These are phyloP conservation scores for Merops nubicus DNA, from an alignment of 2,113 vertebrate species.

Conservation along the genomic window DNA sequence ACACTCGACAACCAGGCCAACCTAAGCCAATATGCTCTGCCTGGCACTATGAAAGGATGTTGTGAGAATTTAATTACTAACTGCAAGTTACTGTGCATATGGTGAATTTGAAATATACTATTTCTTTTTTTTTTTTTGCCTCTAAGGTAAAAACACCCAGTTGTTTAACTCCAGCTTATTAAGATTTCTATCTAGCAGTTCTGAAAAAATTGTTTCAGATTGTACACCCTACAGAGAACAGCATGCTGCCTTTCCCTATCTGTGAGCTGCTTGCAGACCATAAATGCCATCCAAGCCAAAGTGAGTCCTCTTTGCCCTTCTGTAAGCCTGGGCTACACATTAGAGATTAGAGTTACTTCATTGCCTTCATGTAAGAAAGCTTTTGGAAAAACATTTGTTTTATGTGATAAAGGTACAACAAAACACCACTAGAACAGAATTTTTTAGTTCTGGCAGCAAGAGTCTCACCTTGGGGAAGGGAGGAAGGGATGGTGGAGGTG, in stretches of 20 bases:
- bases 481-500: neutral
- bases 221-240: neutral
- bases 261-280: neutral
- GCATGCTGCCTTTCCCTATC: neutral
- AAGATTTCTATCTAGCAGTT: slow-evolving; percentile 27
- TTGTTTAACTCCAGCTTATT: slow-evolving; percentile 29
- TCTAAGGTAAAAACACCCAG: slow-evolving; percentile 6
- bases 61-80: slow-evolving; percentile 70
- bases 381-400: slow-evolving; percentile 14
- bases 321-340: neutral
- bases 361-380: neutral
- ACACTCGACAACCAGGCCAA: slow-evolving; percentile 39
- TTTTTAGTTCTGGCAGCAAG: neutral
- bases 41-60: slow-evolving; percentile 54
- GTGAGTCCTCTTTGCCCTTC: slow-evolving; percentile 10
- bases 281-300: neutral
- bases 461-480: neutral
- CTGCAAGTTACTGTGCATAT: slow-evolving; percentile 57
- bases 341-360: slow-evolving; percentile 8
- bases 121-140: neutral
- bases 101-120: slow-evolving; percentile 19
- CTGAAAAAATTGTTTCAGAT: slow-evolving; percentile 43
- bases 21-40: slow-evolving; percentile 65
- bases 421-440: neutral
- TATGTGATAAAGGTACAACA: neutral